Conservation (phyloP, 2,797 vertebrate species). For the Natrix natrix region DNA sequence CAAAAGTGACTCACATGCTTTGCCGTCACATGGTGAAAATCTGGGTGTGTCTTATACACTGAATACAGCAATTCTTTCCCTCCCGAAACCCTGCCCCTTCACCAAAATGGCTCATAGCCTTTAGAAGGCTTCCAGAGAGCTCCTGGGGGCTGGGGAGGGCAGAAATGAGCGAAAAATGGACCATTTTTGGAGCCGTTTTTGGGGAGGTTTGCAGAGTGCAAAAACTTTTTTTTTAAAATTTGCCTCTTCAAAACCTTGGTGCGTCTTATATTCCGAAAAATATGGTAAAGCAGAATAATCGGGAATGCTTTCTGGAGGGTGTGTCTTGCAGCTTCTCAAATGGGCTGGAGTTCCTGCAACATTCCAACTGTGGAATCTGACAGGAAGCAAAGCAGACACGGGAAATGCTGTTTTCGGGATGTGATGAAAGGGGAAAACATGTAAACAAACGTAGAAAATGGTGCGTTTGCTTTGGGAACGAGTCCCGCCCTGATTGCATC, state of each 20-base stretch:
- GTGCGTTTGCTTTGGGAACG: not conserved
- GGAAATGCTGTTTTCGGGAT: not conserved
- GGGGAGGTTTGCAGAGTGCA: too few relatives aligned
- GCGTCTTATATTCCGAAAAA: too few relatives aligned
- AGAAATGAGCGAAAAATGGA: too few relatives aligned
- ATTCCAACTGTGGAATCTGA: not conserved
- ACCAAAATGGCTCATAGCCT: too few relatives aligned
- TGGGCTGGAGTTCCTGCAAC: not conserved
- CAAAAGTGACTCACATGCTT: conserved; percentile 28
- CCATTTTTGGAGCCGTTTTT: too few relatives aligned
- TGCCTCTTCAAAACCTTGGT: too few relatives aligned
- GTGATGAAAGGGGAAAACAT: not conserved
- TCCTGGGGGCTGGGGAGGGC: too few relatives aligned
- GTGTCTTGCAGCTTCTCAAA: not conserved
- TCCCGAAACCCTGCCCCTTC: too few relatives aligned
- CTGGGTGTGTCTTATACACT: too few relatives aligned
- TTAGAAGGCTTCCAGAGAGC: too few relatives aligned
- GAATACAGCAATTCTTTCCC: too few relatives aligned
- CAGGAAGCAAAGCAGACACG: not conserved
- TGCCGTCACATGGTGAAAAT: not conserved
- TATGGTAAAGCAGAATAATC: not conserved
- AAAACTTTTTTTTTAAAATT: too few relatives aligned
- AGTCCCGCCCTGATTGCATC: not conserved
- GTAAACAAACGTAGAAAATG: not conserved
- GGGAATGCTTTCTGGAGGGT: not conserved